A percentile compares a stretch with the other conserved stretches of the same genome.
Evolutionary conservation across 2,113 vertebrate genomes (phyloP).

Genomic region (Dicentrarchus labrax): DNA sequence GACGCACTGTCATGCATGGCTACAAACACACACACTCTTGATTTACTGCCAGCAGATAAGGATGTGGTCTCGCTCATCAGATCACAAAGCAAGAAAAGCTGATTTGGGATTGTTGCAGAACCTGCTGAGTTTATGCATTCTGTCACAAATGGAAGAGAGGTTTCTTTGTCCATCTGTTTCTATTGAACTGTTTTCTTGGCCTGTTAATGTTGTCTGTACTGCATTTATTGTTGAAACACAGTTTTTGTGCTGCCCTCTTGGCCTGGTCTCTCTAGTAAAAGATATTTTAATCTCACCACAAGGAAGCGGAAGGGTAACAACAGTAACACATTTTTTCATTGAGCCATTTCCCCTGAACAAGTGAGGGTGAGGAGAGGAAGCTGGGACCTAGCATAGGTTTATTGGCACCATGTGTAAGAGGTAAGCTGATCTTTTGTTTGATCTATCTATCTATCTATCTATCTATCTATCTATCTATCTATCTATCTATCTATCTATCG

Average conservation of each 20-base stretch:
- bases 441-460: too few relatives aligned
- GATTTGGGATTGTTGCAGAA: conserved; percentile 19
- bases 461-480: too few relatives aligned
- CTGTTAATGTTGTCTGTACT: background rate
- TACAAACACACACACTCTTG: background rate
- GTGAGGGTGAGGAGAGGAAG: too few relatives aligned
- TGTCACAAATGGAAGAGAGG: background rate
- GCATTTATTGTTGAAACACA: background rate
- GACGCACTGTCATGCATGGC: background rate
- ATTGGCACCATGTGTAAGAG: too few relatives aligned
- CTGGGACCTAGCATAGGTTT: too few relatives aligned
- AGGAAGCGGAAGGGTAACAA: too few relatives aligned
- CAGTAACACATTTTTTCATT: too few relatives aligned
- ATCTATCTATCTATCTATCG: too few relatives aligned
- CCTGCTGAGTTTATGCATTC: background rate
- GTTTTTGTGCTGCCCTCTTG: background rate
- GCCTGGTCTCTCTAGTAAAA: background rate
- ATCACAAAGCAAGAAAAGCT: conserved; percentile 21
- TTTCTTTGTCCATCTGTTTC: background rate
- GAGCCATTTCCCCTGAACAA: too few relatives aligned
- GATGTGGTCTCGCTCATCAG: conserved; percentile 2
- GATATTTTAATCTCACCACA: background rate
- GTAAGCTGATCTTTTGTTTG: too few relatives aligned
- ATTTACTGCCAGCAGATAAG: conserved; percentile 12
- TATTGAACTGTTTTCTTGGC: background rate